phyloP scores from a whole-genome alignment of 1,140 invertebrate genomes.

The Anoplolepis gracilipes region DNA sequence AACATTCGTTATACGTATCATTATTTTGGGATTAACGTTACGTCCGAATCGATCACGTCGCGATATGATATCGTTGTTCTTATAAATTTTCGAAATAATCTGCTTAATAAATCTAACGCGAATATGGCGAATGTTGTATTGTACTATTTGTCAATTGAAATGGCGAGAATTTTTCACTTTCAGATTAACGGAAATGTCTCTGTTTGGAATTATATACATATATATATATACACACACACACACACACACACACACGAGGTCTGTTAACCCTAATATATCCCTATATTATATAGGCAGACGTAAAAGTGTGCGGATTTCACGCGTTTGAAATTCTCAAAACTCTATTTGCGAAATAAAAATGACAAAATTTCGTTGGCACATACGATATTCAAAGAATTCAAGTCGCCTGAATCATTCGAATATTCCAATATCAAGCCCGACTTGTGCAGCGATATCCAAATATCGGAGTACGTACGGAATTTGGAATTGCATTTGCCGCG shows the following conservation, averaged over 20 bases:
- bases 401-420: slow-evolving; percentile 48
- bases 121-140: not conserved
- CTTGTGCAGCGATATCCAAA: slow-evolving; percentile 55
- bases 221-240: not conserved
- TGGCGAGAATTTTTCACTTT: not conserved
- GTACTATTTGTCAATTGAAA: not conserved
- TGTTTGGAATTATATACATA: not conserved
- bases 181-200: not conserved
- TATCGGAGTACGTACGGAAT: slow-evolving; percentile 57
- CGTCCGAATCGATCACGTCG: slow-evolving; percentile 14
- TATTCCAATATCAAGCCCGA: slow-evolving; percentile 52
- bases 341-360: slow-evolving; percentile 42
- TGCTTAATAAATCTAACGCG: not conserved
- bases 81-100: not conserved
- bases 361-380: slow-evolving; percentile 49
- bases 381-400: slow-evolving; percentile 55
- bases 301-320: slow-evolving; percentile 1
- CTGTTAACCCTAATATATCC: too few relatives aligned
- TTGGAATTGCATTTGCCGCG: slow-evolving; percentile 48
- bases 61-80: not conserved
- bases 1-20: slow-evolving; percentile 40
- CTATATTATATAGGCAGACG: not conserved
- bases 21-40: slow-evolving; percentile 52
- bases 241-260: too few relatives aligned
- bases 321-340: slow-evolving; percentile 34